A percentile compares a stretch with the other conserved stretches of the same genome.
phyloP scores from a whole-genome alignment of 1,140 invertebrate genomes.

The Tetragonula clypearis region DNA sequence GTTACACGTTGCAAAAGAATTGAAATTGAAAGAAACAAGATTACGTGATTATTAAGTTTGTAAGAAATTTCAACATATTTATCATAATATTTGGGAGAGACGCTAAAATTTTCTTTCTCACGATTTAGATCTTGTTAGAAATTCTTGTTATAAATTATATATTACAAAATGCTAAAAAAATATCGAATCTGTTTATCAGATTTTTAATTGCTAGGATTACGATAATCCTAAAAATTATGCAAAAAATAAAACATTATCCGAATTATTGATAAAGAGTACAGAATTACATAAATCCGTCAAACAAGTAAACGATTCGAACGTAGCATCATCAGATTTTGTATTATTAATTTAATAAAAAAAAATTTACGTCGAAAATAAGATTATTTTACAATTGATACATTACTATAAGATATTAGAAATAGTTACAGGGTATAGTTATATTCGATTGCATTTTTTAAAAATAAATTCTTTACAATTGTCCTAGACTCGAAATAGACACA shows the following conservation, averaged over 20 bases:
- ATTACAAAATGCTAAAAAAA: not conserved
- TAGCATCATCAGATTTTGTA: too few species aligned
- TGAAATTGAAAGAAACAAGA: not conserved
- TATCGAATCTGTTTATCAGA: not conserved
- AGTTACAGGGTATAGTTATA: too few species aligned
- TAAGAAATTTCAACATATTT: not conserved
- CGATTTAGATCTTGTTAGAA: too few species aligned
- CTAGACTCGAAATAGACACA: too few species aligned
- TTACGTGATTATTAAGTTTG: not conserved
- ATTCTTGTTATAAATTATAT: not conserved
- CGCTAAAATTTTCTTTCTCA: not conserved
- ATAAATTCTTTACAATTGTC: too few species aligned
- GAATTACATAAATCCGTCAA: not conserved
- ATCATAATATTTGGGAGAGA: not conserved
- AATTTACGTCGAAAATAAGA: too few species aligned
- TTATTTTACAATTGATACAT: too few species aligned
- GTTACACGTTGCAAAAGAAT: not conserved
- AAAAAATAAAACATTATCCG: not conserved
- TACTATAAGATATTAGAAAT: too few species aligned
- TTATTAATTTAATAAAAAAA: too few species aligned
- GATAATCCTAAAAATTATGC: not conserved
- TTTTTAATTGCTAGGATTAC: not conserved
- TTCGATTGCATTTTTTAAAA: too few species aligned
- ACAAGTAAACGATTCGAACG: not conserved
- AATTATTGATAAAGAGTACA: not conserved